Evolutionary conservation across 2,888 invertebrate species (phyloP).

Genomic region (Pogonocherus hispidulus): DNA sequence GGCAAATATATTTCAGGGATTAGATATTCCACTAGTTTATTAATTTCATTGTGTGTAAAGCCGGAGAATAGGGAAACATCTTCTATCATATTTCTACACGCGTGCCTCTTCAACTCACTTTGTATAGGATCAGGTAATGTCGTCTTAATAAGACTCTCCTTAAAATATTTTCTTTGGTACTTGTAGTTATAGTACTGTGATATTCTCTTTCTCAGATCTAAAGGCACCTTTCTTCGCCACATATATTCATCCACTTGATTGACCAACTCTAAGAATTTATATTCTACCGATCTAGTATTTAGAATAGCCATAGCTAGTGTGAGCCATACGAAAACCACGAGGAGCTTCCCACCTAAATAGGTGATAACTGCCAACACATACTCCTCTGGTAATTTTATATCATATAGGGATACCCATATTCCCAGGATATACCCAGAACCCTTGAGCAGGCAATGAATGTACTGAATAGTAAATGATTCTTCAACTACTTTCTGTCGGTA

Average conservation of each 20-base stretch:
- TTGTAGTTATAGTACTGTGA: conserved; percentile 64
- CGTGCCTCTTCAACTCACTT: conserved; percentile 71
- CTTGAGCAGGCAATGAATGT: conserved; percentile 39
- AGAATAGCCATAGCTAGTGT: conserved; percentile 4
- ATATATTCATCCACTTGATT: conserved; percentile 65
- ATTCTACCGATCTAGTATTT: conserved; percentile 49
- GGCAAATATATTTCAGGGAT: conserved; percentile 74
- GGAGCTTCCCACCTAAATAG: conserved; percentile 45
- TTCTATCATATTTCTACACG: conserved; percentile 72
- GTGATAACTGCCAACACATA: conserved; percentile 34
- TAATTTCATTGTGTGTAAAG: conserved; percentile 69
- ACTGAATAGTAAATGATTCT: conserved; percentile 3
- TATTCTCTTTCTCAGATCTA: conserved; percentile 62
- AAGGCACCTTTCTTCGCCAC: conserved; percentile 63
- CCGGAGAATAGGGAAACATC: conserved; percentile 72
- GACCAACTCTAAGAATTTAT: conserved; percentile 65
- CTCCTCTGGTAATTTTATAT: conserved; percentile 34
- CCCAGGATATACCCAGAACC: conserved; percentile 42
- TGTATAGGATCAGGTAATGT: conserved; percentile 23
- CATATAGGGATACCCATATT: background rate
- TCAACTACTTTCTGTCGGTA: background rate
- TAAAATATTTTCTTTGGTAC: conserved; percentile 66
- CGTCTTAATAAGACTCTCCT: conserved; percentile 53
- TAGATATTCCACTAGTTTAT: conserved; percentile 71
- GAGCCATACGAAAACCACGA: conserved; percentile 37